A percentile compares a stretch with the other conserved stretches of the same genome.
phyloP scores from a whole-genome alignment of 1,140 invertebrate species.

The Neotoxoptera formosana region DNA sequence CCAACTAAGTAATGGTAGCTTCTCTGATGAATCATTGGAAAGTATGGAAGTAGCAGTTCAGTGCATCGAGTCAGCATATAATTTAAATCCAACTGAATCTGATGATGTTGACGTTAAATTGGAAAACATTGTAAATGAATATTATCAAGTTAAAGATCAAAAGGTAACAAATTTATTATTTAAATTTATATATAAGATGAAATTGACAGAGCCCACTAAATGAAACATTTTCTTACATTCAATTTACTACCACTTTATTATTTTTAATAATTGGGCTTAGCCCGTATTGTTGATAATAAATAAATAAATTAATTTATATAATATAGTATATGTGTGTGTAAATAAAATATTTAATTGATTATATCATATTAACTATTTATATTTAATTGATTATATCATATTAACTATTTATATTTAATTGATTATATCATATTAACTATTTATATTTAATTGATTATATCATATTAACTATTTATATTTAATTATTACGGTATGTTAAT shows the following conservation, averaged over 20 bases:
- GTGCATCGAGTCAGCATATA: slow-evolving; percentile 49
- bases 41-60: slow-evolving; percentile 49
- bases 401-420: background rate
- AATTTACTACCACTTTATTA: background rate
- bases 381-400: background rate
- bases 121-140: slow-evolving; percentile 4
- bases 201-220: background rate
- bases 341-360: too few species aligned
- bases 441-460: background rate
- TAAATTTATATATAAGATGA: background rate
- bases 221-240: background rate
- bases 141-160: background rate
- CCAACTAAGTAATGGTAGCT: background rate
- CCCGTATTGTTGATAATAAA: too few species aligned
- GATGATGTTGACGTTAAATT: background rate
- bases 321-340: too few species aligned
- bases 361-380: background rate
- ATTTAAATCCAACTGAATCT: slow-evolving; percentile 5
- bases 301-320: too few species aligned
- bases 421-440: too few species aligned
- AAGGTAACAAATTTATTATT: slow-evolving; percentile 1
- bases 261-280: too few species aligned
- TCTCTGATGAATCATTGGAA: background rate
- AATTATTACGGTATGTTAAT: background rate
- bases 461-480: background rate